phyloP scores from a whole-genome alignment of 2,113 vertebrate genomes.

The human region DNA sequence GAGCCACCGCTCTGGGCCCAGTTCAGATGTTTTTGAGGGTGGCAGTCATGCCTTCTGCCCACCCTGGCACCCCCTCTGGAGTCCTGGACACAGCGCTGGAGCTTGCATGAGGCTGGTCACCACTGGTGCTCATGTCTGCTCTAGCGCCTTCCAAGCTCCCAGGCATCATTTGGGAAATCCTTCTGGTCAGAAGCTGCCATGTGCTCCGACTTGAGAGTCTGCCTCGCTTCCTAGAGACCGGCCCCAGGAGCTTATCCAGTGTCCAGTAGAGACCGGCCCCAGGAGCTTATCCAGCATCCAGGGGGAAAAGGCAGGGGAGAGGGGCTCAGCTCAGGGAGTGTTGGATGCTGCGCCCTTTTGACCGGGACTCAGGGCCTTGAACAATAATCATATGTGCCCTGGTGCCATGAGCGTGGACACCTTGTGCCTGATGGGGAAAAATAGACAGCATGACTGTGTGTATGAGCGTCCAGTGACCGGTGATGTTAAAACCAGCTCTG shows the following conservation, averaged over 20 bases:
- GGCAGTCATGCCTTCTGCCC: not conserved
- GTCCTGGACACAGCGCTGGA: not conserved
- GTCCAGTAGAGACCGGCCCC: not conserved
- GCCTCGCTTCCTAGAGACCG: not conserved
- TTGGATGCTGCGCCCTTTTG: not conserved
- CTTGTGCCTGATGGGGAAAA: not conserved
- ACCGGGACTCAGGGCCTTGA: not conserved
- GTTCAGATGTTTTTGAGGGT: not conserved
- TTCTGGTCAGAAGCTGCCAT: not conserved
- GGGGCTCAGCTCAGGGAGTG: not conserved
- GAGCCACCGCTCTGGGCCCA: no score
- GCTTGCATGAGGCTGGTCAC: not conserved
- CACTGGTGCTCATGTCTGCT: not conserved
- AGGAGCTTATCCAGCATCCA: not conserved
- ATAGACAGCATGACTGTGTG: not conserved
- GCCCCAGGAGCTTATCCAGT: not conserved
- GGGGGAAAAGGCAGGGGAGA: not conserved
- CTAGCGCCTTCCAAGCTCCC: not conserved
- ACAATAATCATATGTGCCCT: not conserved
- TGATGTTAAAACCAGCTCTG: not conserved
- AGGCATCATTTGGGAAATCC: not conserved
- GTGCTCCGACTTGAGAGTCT: not conserved
- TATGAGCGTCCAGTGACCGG: not conserved
- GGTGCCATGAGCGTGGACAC: not conserved
- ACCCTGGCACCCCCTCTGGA: not conserved